A percentile compares a stretch with the other conserved stretches of the same genome.
Evolutionary conservation across 2,113 vertebrate genomes (phyloP).

Genomic region (Ellobius talpinus): DNA sequence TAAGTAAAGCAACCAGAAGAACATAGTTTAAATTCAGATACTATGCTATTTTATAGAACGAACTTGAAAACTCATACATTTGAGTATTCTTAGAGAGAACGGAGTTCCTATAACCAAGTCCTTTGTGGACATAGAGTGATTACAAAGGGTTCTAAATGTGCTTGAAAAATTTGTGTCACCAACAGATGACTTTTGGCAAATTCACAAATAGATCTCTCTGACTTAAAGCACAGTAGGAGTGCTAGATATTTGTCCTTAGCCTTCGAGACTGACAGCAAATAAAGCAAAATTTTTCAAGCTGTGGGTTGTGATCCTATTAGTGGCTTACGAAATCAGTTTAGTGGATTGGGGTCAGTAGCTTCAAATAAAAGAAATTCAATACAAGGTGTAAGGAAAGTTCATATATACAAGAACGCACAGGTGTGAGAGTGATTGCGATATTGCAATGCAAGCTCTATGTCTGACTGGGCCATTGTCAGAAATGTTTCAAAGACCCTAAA

Average conservation of each 20-base stretch:
- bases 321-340: slow-evolving; percentile 20
- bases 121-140: neutral
- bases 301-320: slow-evolving; percentile 32
- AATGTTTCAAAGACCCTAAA: slow-evolving; percentile 46
- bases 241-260: neutral
- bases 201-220: neutral
- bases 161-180: slow-evolving; percentile 1
- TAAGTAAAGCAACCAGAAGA: neutral
- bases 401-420: neutral
- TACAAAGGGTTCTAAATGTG: neutral
- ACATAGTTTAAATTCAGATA: neutral
- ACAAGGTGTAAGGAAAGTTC: neutral
- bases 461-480: slow-evolving; percentile 35
- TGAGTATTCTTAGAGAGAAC: neutral
- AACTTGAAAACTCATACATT: neutral
- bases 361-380: neutral
- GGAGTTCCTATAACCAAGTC: neutral
- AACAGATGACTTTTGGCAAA: neutral
- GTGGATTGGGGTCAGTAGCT: neutral
- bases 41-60: neutral
- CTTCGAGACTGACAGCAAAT: neutral
- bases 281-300: slow-evolving; percentile 6
- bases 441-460: slow-evolving; percentile 3
- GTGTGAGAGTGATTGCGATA: neutral
- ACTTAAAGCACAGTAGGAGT: slow-evolving; percentile 13